A percentile compares a stretch with the other conserved stretches of the same genome.
These are phyloP conservation scores for Rhinopomastus cyanomelas DNA, from an alignment of 2,113 vertebrate genomes.

Conservation along the genomic window DNA sequence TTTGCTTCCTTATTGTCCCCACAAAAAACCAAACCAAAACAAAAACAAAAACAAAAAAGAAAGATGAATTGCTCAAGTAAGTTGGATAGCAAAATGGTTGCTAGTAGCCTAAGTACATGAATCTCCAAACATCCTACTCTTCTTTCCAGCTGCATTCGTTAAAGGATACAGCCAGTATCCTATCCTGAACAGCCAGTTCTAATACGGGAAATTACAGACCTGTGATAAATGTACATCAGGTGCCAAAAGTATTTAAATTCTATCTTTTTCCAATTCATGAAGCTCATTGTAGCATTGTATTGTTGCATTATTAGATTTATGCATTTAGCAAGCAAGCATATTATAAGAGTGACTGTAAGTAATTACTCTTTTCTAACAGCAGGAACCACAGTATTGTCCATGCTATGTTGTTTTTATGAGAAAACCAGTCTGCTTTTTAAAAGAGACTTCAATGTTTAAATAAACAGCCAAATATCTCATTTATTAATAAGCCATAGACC, in stretches of 20 bases:
- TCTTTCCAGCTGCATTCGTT: conserved; percentile 31
- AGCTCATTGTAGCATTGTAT: conserved; percentile 69
- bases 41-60: no score
- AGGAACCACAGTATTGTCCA: conserved; percentile 68
- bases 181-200: not conserved
- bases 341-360: conserved; percentile 65
- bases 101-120: not conserved
- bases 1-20: not conserved
- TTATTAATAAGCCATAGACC: conserved; percentile 29
- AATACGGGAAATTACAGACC: conserved; percentile 72
- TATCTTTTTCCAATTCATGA: conserved; percentile 73
- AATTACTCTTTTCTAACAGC: conserved; percentile 73
- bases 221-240: conserved; percentile 62
- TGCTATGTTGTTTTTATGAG: conserved; percentile 42
- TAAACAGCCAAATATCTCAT: conserved; percentile 9
- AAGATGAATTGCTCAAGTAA: not conserved
- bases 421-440: conserved; percentile 49
- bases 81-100: not conserved
- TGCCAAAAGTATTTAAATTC: conserved; percentile 77
- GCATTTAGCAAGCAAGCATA: conserved; percentile 68
- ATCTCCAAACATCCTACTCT: conserved; percentile 26
- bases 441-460: conserved; percentile 33
- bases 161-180: no score
- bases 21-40: no score
- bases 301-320: conserved; percentile 75